A percentile compares a stretch with the other conserved stretches of the same genome.
Conservation (phyloP, 2,797 vertebrate species). For the Erethizon dorsatum region DNA sequence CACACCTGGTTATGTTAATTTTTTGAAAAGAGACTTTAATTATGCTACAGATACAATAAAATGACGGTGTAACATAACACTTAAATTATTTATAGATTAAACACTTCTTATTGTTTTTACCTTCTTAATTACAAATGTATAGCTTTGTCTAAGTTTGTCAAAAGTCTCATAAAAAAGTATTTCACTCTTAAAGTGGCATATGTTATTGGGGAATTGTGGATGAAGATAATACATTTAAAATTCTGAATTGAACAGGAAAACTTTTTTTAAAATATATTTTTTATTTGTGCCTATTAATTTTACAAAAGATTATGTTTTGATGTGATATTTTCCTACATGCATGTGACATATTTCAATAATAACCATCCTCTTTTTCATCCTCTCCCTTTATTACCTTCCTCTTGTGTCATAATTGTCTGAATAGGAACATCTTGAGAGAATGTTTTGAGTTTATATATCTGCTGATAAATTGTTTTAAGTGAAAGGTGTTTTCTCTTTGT, state of each 20-base stretch:
- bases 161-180: not conserved
- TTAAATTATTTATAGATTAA: constrained; percentile 36
- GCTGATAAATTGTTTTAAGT: constrained; percentile 43
- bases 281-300: not conserved
- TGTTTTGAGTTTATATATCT: constrained; percentile 50
- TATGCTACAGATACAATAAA: constrained; percentile 52
- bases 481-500: constrained; percentile 76
- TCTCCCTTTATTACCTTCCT: not conserved
- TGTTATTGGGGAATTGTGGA: constrained; percentile 28
- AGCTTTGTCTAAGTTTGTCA: constrained; percentile 56
- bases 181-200: not conserved
- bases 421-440: constrained; percentile 26
- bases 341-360: not conserved
- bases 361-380: not conserved
- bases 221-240: not conserved
- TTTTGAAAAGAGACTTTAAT: constrained; percentile 43
- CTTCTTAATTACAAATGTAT: constrained; percentile 56
- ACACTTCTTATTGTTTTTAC: not conserved
- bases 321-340: not conserved
- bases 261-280: not conserved
- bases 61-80: not conserved
- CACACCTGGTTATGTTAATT: not conserved
- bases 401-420: not conserved
- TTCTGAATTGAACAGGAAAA: not conserved
- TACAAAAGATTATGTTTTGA: not conserved